A percentile compares a stretch with the other conserved stretches of the same genome.
Conservation (phyloP, 2,888 invertebrate genomes). For the Xestia rhomboidea region DNA sequence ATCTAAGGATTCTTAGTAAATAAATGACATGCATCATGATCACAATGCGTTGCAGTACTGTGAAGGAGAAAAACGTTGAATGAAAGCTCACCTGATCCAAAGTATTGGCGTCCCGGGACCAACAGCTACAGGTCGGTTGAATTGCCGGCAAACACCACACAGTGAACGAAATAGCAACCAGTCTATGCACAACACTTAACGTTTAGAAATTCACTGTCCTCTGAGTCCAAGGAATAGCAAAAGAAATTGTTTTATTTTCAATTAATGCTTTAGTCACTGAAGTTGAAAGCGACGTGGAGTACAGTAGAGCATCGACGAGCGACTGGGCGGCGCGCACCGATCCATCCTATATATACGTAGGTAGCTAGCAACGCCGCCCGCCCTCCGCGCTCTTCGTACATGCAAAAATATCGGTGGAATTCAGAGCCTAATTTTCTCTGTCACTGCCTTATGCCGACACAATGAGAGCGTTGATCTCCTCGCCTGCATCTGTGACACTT, state of each 20-base stretch:
- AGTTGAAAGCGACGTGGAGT: conserved; percentile 70
- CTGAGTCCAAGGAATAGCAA: conserved; percentile 62
- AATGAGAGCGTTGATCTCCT: conserved; percentile 89
- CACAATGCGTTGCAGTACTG: conserved; percentile 23
- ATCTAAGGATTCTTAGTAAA: conserved; percentile 37
- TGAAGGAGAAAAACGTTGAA: conserved; percentile 58
- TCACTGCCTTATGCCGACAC: conserved; percentile 86
- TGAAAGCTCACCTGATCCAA: conserved; percentile 70
- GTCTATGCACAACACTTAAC: conserved; percentile 77
- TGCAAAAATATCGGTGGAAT: conserved; percentile 89
- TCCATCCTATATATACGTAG: conserved; percentile 84
- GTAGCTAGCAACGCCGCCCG: conserved; percentile 80
- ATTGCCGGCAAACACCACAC: conserved; percentile 67
- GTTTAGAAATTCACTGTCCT: conserved; percentile 73
- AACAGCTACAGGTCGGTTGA: conserved; percentile 64
- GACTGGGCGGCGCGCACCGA: conserved; percentile 86
- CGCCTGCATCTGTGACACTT: conserved; percentile 81
- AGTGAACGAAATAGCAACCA: conserved; percentile 60
- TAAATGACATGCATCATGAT: conserved; percentile 21
- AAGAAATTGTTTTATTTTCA: conserved; percentile 54
- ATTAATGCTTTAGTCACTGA: conserved; percentile 52
- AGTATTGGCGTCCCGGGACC: conserved; percentile 64
- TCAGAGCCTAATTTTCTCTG: conserved; percentile 88
- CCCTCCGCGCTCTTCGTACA: conserved; percentile 82
- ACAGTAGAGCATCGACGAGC: conserved; percentile 74